A percentile compares a stretch with the other conserved stretches of the same genome.
Evolutionary conservation across 2,113 vertebrate genomes (phyloP).

Genomic region (Eurypyga helias): DNA sequence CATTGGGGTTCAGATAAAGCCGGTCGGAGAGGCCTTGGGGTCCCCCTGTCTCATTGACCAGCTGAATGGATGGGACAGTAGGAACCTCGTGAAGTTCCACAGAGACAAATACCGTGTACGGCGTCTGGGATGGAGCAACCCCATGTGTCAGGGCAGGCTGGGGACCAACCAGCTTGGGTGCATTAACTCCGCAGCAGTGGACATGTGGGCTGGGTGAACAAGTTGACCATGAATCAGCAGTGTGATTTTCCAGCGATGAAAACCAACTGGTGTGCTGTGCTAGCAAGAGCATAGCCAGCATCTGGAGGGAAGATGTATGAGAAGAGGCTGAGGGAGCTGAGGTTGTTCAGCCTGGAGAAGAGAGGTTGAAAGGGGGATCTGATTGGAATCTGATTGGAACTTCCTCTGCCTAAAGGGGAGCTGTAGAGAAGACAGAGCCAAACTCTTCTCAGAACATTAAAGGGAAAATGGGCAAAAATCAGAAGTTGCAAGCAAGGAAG

Average conservation of each 20-base stretch:
- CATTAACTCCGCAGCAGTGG: background rate
- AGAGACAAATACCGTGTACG: background rate
- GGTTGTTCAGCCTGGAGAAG: background rate
- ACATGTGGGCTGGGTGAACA: background rate
- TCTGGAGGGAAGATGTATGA: background rate
- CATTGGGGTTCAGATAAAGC: background rate
- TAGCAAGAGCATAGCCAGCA: background rate
- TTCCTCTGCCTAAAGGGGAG: background rate
- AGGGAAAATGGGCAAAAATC: background rate
- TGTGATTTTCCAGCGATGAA: background rate
- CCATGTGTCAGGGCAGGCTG: background rate
- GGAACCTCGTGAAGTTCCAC: background rate
- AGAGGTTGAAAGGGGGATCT: background rate
- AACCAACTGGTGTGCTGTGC: background rate
- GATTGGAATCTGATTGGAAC: background rate
- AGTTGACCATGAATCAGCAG: background rate
- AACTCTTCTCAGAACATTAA: background rate
- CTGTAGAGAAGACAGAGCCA: background rate
- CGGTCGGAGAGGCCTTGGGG: background rate
- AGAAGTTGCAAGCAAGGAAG: background rate
- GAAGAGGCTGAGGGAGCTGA: background rate
- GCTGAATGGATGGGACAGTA: background rate
- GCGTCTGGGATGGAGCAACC: background rate
- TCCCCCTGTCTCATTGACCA: background rate
- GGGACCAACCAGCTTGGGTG: background rate